Conservation (phyloP, 2,888 invertebrate genomes). For the Stegophylla sp. region DNA sequence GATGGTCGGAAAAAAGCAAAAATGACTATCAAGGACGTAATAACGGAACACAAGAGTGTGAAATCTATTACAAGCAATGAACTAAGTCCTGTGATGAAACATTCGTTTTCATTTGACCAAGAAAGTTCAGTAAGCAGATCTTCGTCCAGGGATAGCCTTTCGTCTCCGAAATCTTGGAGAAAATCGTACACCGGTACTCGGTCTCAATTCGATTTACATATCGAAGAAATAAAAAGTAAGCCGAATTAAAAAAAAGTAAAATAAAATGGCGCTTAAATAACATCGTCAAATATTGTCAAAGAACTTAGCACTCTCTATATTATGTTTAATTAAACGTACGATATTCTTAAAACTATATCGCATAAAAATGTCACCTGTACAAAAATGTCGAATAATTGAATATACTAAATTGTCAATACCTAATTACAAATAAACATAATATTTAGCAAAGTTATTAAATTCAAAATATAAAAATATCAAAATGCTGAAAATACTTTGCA, state of each 20-base stretch:
- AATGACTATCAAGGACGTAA: conserved; percentile 76
- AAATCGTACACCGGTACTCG: conserved; percentile 73
- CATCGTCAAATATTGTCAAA: background rate
- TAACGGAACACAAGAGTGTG: conserved; percentile 73
- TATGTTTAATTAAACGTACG: no score
- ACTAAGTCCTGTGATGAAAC: background rate
- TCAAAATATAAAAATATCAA: no score
- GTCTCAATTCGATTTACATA: conserved; percentile 85
- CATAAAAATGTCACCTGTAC: no score
- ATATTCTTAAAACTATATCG: no score
- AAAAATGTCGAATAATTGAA: no score
- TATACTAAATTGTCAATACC: no score
- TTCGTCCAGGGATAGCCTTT: conserved; percentile 42
- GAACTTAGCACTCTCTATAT: no score
- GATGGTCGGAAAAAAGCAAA: conserved; percentile 71
- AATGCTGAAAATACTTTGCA: no score
- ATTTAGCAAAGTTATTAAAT: no score
- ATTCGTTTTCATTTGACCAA: conserved; percentile 1
- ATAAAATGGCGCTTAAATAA: background rate
- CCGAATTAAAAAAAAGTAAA: background rate
- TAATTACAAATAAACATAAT: no score
- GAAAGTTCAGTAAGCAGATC: conserved; percentile 40
- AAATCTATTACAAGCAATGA: conserved; percentile 65
- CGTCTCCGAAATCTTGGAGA: conserved; percentile 33
- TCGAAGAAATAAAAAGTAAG: conserved; percentile 83